Conservation (phyloP, 2,888 invertebrate species). For the Alloscopus bannaensis region DNA sequence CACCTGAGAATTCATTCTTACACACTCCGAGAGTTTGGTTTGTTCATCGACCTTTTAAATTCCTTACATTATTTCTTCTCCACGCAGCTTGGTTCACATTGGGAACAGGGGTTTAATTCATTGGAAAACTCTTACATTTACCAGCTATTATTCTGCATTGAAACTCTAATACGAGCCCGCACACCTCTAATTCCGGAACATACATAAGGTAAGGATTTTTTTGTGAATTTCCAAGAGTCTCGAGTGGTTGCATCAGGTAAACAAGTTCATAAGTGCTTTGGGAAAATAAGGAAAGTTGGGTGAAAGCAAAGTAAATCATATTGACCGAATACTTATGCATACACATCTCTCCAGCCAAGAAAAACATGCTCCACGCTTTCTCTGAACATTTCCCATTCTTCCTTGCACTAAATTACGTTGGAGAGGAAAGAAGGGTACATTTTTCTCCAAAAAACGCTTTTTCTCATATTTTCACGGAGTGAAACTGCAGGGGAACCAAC, state of each 20-base stretch:
- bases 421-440: too few species aligned
- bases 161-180: neutral
- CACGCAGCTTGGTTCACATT: neutral
- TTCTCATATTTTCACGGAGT: neutral
- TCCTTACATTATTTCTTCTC: neutral
- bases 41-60: neutral
- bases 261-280: neutral
- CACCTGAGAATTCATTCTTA: too few species aligned
- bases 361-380: neutral
- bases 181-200: too few species aligned
- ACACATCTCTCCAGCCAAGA: neutral
- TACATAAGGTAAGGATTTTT: too few species aligned
- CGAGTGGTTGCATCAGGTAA: neutral
- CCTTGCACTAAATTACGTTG: conserved; percentile 4
- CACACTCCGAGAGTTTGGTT: neutral
- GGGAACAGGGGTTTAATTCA: conserved; percentile 8
- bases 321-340: neutral
- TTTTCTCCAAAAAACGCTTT: too few species aligned
- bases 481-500: neutral
- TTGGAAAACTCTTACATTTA: conserved; percentile 7
- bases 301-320: conserved; percentile 11
- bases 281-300: conserved; percentile 7
- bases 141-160: neutral
- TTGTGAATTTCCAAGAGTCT: neutral
- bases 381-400: neutral